These are phyloP conservation scores for Campopleginae sp. DNA, from an alignment of 2,888 invertebrate species.

Conservation along the genomic window DNA sequence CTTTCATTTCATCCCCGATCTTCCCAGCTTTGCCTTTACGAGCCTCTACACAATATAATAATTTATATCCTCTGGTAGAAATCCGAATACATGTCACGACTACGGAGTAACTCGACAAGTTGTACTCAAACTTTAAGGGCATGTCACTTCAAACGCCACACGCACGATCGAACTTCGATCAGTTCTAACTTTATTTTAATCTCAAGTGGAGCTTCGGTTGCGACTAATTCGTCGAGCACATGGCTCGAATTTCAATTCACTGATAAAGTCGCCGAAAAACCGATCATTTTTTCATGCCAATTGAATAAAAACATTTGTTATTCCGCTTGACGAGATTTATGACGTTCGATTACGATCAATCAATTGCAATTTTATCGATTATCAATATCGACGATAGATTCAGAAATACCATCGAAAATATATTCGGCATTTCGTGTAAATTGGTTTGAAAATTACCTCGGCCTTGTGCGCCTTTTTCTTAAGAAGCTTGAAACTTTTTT, in stretches of 20 bases:
- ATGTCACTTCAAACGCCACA: background rate
- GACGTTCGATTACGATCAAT: background rate
- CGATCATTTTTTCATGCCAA: background rate
- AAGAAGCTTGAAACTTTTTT: slow-evolving; percentile 9
- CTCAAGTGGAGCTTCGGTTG: background rate
- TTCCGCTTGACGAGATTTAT: background rate
- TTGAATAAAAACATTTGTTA: background rate
- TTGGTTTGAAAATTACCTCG: background rate
- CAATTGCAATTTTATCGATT: background rate
- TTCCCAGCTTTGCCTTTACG: slow-evolving; percentile 19
- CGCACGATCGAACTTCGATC: background rate
- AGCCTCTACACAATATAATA: background rate
- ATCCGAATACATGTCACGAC: background rate
- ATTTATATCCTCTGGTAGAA: background rate
- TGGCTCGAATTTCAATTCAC: background rate
- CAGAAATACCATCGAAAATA: background rate
- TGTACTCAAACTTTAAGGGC: background rate
- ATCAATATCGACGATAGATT: background rate
- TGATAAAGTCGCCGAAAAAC: background rate
- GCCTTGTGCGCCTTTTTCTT: background rate
- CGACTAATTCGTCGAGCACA: background rate
- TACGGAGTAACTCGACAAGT: background rate
- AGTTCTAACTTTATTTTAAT: background rate
- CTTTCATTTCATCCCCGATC: slow-evolving; percentile 35
- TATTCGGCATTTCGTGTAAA: background rate